phyloP scores from a whole-genome alignment of 2,113 vertebrate genomes.

The Nothocercus nigrocapillus region DNA sequence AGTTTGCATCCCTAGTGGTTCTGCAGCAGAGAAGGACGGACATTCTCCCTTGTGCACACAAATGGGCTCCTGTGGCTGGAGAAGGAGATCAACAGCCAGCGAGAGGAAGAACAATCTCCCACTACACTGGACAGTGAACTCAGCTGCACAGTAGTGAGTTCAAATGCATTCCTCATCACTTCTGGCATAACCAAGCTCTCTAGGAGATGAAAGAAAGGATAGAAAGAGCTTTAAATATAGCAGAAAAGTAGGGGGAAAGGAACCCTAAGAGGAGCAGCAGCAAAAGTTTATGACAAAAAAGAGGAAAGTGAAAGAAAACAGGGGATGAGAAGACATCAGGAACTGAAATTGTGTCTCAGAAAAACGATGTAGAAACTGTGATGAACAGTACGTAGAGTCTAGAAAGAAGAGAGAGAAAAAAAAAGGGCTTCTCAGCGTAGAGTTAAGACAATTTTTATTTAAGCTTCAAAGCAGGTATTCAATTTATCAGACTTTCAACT shows the following conservation, averaged over 20 bases:
- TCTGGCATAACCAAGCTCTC: background rate
- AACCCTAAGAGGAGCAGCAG: background rate
- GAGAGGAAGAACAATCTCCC: background rate
- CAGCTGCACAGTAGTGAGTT: background rate
- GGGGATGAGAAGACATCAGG: background rate
- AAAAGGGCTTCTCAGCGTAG: background rate
- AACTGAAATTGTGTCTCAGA: background rate
- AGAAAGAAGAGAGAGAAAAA: background rate
- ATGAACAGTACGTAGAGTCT: background rate
- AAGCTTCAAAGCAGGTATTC: background rate
- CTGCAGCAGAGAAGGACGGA: background rate
- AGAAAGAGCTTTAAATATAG: background rate
- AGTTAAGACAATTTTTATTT: background rate
- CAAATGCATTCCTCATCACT: background rate
- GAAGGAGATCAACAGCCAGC: background rate
- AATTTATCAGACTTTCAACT: background rate
- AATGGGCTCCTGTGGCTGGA: background rate
- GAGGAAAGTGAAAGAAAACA: background rate
- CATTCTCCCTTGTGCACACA: background rate
- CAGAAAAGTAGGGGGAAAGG: background rate
- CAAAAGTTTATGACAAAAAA: background rate
- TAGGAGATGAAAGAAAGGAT: background rate
- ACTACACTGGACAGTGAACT: background rate
- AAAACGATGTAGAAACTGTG: background rate
- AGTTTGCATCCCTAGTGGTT: background rate